Evolutionary conservation across 2,113 vertebrate species (phyloP).

Genomic region (Corvus moneduloides): DNA sequence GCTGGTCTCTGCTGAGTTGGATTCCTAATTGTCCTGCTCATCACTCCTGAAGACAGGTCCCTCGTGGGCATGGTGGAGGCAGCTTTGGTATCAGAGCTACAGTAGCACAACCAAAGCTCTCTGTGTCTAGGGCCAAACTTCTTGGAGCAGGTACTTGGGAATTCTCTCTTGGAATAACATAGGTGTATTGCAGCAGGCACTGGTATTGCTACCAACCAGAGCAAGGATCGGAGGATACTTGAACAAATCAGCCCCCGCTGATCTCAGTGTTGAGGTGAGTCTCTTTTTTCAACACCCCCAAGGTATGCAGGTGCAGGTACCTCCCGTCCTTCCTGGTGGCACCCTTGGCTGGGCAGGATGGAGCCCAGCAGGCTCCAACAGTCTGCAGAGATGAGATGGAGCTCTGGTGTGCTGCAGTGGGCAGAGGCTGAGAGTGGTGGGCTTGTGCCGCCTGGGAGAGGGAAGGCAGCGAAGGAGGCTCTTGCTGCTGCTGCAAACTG

Average conservation of each 20-base stretch:
- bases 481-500: neutral
- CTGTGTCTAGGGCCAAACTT: neutral
- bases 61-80: fast-evolving
- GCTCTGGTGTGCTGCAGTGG: neutral
- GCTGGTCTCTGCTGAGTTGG: neutral
- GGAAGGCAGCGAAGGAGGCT: neutral
- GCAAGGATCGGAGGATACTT: neutral
- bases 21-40: neutral
- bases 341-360: neutral
- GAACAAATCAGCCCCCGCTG: neutral
- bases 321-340: neutral
- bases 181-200: neutral
- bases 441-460: neutral
- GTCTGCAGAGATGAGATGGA: neutral
- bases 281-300: neutral
- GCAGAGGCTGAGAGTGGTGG: neutral
- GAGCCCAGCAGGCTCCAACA: neutral
- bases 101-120: neutral
- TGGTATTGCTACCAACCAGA: neutral
- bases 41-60: neutral
- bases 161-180: neutral
- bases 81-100: neutral
- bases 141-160: neutral
- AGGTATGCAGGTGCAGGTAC: neutral
- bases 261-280: neutral